Percentiles rank a stretch among this genome's conserved stretches.
Evolutionary conservation across 2,888 invertebrate genomes (phyloP).

Genomic region (Thera britannica): DNA sequence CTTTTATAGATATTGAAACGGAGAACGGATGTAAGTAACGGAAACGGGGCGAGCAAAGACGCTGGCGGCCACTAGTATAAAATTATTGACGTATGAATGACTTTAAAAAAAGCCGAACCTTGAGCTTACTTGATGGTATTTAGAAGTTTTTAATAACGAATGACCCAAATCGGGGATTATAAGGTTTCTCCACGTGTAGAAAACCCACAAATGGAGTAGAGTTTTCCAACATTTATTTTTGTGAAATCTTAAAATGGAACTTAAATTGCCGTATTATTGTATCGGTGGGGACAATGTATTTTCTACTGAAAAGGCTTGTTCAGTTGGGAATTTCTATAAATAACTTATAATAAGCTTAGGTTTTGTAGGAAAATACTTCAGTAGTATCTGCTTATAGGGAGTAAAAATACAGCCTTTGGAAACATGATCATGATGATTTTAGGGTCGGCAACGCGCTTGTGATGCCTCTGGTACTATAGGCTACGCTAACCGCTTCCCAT

Average conservation of each 20-base stretch:
- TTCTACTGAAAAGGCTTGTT: conserved; percentile 6
- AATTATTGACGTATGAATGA: too few relatives aligned
- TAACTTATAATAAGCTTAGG: not conserved
- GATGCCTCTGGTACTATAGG: too few relatives aligned
- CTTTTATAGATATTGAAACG: too few relatives aligned
- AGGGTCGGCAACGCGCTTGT: too few relatives aligned
- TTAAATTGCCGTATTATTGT: conserved; percentile 22
- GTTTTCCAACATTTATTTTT: conserved; percentile 32
- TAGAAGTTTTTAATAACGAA: not conserved
- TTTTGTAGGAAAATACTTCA: not conserved
- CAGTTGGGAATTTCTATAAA: not conserved
- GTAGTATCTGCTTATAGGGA: too few relatives aligned
- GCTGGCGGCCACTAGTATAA: too few relatives aligned
- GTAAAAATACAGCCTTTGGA: too few relatives aligned
- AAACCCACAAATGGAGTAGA: conserved; percentile 1
- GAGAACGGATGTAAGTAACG: too few relatives aligned
- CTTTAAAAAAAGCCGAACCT: too few relatives aligned
- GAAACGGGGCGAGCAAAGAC: too few relatives aligned
- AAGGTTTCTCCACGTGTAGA: not conserved
- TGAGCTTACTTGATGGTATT: not conserved
- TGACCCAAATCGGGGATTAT: not conserved
- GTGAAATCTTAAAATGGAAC: conserved; percentile 19
- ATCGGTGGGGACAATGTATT: conserved; percentile 18
- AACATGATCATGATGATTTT: too few relatives aligned
- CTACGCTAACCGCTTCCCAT: too few relatives aligned